Conservation (phyloP, 2,797 vertebrate species). For the Acomys russatus region DNA sequence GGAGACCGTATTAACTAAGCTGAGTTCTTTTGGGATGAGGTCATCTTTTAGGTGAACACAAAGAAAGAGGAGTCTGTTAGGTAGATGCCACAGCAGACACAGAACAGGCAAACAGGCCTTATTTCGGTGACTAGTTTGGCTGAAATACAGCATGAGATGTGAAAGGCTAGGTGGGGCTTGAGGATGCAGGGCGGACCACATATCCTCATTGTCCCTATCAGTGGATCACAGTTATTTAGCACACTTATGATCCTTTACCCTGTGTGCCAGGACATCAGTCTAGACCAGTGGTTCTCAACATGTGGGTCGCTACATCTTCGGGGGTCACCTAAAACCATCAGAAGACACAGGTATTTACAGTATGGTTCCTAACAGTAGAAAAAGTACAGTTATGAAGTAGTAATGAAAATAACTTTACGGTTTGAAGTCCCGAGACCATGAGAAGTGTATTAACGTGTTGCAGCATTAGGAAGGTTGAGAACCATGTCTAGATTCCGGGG, state of each 20-base stretch:
- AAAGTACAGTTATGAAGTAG: not conserved
- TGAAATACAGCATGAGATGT: not conserved
- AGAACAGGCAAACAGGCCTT: not conserved
- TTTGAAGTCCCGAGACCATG: not conserved
- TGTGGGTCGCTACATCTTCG: not conserved
- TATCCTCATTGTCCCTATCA: not conserved
- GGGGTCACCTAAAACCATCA: not conserved
- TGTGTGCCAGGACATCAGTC: not conserved
- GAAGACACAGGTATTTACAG: not conserved
- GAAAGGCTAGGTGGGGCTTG: accelerated
- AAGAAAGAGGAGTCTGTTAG: not conserved
- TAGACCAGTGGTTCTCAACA: not conserved
- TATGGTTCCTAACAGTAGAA: not conserved
- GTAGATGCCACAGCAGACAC: not conserved
- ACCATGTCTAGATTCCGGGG: not conserved
- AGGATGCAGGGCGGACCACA: too few species aligned
- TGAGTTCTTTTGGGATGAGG: slow-evolving; percentile 23
- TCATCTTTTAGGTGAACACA: slow-evolving; percentile 46
- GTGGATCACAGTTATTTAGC: not conserved
- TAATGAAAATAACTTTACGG: not conserved
- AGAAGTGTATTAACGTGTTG: not conserved
- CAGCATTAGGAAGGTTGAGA: not conserved
- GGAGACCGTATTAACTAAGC: slow-evolving; percentile 40
- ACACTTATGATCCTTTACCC: not conserved
- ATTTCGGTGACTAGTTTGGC: not conserved